These are phyloP conservation scores for Blera fallax DNA, from an alignment of 2,888 invertebrate species.

Conservation along the genomic window DNA sequence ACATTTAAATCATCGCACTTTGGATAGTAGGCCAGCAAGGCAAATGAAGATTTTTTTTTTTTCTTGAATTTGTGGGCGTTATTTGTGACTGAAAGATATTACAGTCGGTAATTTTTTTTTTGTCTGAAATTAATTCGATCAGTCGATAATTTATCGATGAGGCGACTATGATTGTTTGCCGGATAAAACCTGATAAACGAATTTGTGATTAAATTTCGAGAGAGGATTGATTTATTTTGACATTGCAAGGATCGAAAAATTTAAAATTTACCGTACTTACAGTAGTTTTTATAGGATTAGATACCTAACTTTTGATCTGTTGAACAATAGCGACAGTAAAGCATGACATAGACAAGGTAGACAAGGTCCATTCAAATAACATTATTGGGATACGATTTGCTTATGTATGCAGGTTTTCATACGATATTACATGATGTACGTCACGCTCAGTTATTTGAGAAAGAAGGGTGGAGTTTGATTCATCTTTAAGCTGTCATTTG, in stretches of 20 bases:
- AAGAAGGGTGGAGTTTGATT: too few species aligned
- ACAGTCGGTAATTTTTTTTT: not conserved
- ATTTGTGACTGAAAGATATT: not conserved
- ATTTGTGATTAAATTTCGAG: not conserved
- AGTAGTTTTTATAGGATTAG: not conserved
- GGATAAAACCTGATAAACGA: slow-evolving; percentile 4
- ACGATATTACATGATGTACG: too few species aligned
- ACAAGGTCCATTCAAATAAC: too few species aligned
- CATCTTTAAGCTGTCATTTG: too few species aligned
- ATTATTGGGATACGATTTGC: too few species aligned
- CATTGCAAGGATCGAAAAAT: not conserved
- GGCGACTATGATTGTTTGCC: not conserved
- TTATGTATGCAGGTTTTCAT: too few species aligned
- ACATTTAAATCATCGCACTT: slow-evolving; percentile 58
- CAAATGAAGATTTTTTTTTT: not conserved
- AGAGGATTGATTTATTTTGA: slow-evolving; percentile 4
- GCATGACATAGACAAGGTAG: too few species aligned
- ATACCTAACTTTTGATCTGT: too few species aligned
- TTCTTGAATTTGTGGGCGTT: not conserved
- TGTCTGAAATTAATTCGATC: not conserved
- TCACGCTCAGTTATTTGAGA: too few species aligned
- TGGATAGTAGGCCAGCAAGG: slow-evolving; percentile 44
- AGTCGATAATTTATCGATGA: not conserved
- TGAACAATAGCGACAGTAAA: too few species aligned
- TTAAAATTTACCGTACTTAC: not conserved